A percentile compares a stretch with the other conserved stretches of the same genome.
phyloP scores from a whole-genome alignment of 2,888 invertebrate genomes.

The Physocephala rufipes region DNA sequence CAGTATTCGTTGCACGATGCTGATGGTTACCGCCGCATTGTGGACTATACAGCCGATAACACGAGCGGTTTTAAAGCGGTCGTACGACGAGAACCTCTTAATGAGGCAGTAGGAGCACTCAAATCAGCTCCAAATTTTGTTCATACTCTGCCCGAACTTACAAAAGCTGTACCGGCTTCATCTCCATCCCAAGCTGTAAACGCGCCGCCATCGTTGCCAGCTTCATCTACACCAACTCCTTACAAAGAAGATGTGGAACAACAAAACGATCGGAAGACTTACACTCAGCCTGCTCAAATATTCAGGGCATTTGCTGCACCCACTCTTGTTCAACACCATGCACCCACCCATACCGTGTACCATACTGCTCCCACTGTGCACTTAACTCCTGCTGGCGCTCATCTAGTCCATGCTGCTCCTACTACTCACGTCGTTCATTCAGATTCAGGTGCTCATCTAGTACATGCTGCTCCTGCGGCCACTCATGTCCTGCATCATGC shows the following conservation, averaged over 20 bases:
- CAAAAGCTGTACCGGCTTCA: conserved; percentile 30
- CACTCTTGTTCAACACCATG: conserved; percentile 54
- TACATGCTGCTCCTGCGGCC: conserved; percentile 39
- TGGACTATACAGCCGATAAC: conserved; percentile 68
- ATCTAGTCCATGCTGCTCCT: conserved; percentile 41
- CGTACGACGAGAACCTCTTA: conserved; percentile 67
- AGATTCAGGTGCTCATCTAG: conserved; percentile 40
- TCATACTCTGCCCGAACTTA: conserved; percentile 36
- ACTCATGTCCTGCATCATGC: conserved; percentile 41
- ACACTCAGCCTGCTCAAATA: conserved; percentile 43
- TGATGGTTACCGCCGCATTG: conserved; percentile 68
- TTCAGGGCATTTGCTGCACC: conserved; percentile 50
- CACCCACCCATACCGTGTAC: conserved; percentile 43
- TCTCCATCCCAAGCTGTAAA: conserved; percentile 14
- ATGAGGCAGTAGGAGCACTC: not conserved
- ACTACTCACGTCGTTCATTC: conserved; percentile 44
- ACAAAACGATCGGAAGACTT: conserved; percentile 38
- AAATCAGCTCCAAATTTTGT: too few relatives aligned
- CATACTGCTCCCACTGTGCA: conserved; percentile 46
- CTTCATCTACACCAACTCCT: not conserved
- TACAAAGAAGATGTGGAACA: conserved; percentile 20
- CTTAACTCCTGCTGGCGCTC: conserved; percentile 43
- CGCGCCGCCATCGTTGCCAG: not conserved
- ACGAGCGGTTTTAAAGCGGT: conserved; percentile 69
- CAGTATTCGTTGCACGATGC: conserved; percentile 68